phyloP scores from a whole-genome alignment of 2,113 vertebrate species.

The Dunckerocampus dactyliophorus region DNA sequence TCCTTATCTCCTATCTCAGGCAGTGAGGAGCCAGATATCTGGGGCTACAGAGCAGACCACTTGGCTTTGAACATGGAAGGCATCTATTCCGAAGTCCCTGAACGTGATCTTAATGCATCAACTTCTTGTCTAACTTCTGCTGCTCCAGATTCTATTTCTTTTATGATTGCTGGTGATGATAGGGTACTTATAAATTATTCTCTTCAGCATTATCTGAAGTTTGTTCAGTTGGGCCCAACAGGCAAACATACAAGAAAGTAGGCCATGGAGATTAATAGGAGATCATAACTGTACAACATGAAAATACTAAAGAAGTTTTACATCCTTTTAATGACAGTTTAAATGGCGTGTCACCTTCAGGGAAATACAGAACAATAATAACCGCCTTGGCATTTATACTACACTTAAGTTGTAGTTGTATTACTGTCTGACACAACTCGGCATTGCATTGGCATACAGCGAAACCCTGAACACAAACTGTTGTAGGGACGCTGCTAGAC shows the following conservation, averaged over 20 bases:
- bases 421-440: constrained; percentile 17
- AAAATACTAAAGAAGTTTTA: constrained; percentile 21
- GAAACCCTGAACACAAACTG: neutral
- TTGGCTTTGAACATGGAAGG: constrained; percentile 17
- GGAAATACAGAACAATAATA: constrained; percentile 10
- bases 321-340: constrained; percentile 26
- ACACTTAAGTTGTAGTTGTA: neutral
- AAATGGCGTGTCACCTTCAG: constrained; percentile 21
- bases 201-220: constrained; percentile 15
- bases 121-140: constrained; percentile 12
- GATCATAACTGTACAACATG: constrained; percentile 17
- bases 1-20: constrained; percentile 41
- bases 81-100: constrained; percentile 9
- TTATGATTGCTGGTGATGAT: constrained; percentile 6
- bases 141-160: constrained; percentile 16
- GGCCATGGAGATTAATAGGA: constrained; percentile 17
- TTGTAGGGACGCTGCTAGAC: no score
- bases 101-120: constrained; percentile 15
- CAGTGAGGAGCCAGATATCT: constrained; percentile 43
- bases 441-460: neutral
- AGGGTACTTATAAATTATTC: constrained; percentile 9
- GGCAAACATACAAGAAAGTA: constrained; percentile 12
- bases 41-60: constrained; percentile 15
- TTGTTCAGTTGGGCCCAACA: constrained; percentile 8
- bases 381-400: constrained; percentile 20